Evolutionary conservation across 2,797 vertebrate species (phyloP).

Genomic region (Hozukius guyotensis): DNA sequence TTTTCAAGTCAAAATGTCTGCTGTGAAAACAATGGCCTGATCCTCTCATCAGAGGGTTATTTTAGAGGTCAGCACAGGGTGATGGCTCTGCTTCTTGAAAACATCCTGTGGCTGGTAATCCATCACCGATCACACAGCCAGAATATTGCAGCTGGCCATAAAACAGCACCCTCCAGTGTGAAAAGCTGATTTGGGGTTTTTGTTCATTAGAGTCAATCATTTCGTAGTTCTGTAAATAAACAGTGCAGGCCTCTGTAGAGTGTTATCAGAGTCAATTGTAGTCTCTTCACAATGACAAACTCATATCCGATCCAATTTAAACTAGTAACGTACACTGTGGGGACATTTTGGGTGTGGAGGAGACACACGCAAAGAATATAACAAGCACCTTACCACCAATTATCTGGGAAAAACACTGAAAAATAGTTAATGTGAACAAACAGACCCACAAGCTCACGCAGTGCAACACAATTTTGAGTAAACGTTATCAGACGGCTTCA

Average conservation of each 20-base stretch:
- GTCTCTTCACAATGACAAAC: not conserved
- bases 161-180: not conserved
- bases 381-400: not conserved
- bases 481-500: slow-evolving; percentile 18
- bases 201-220: not conserved
- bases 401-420: slow-evolving; percentile 1
- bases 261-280: not conserved
- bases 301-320: not conserved
- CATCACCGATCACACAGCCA: slow-evolving; percentile 12
- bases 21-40: not conserved
- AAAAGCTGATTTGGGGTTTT: not conserved
- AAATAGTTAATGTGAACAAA: not conserved
- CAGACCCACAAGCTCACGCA: not conserved
- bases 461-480: not conserved
- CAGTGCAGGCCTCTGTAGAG: not conserved
- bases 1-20: slow-evolving; percentile 5
- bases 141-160: not conserved
- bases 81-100: slow-evolving; percentile 6
- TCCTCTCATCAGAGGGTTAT: not conserved
- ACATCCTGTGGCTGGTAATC: slow-evolving; percentile 10
- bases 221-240: not conserved
- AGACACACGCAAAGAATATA: not conserved
- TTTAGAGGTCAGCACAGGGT: not conserved
- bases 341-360: not conserved
- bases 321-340: not conserved